A percentile compares a stretch with the other conserved stretches of the same genome.
These are phyloP conservation scores for Hypolimnas misippus DNA, from an alignment of 2,888 invertebrate species.

Conservation along the genomic window DNA sequence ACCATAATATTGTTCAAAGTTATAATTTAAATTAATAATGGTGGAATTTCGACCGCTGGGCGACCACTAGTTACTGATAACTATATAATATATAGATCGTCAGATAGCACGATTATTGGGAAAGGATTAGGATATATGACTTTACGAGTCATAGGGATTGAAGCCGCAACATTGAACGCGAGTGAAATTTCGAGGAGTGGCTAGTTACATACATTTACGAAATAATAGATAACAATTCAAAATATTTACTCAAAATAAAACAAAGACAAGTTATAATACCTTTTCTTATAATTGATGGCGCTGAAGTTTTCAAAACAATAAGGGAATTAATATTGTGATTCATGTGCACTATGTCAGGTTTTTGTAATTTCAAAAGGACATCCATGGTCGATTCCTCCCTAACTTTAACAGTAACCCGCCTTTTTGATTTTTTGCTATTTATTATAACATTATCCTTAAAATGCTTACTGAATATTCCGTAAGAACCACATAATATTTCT, in stretches of 20 bases:
- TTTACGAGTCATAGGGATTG: too few relatives aligned
- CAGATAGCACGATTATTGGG: too few relatives aligned
- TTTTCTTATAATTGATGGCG: background rate
- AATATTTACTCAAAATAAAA: background rate
- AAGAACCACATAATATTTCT: conserved; percentile 64
- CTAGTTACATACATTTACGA: too few relatives aligned
- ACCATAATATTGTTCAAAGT: too few relatives aligned
- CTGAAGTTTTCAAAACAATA: conserved; percentile 57
- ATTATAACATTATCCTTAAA: conserved; percentile 63
- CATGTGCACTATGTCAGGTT: conserved; percentile 56
- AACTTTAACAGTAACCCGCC: conserved; percentile 25
- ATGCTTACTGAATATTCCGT: conserved; percentile 59
- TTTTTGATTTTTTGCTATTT: conserved; percentile 57
- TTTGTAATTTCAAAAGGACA: conserved; percentile 62
- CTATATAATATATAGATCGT: too few relatives aligned
- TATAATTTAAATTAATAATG: too few relatives aligned
- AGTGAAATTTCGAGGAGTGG: too few relatives aligned
- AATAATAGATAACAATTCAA: too few relatives aligned
- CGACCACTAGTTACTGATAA: too few relatives aligned
- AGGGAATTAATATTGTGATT: conserved; percentile 66
- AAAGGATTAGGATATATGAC: too few relatives aligned
- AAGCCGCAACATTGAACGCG: too few relatives aligned
- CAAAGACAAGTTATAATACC: background rate
- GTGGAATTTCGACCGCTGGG: too few relatives aligned
- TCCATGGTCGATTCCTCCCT: conserved; percentile 57